Evolutionary conservation across 2,888 invertebrate genomes (phyloP).

Genomic region (Drosophila seclusa): DNA sequence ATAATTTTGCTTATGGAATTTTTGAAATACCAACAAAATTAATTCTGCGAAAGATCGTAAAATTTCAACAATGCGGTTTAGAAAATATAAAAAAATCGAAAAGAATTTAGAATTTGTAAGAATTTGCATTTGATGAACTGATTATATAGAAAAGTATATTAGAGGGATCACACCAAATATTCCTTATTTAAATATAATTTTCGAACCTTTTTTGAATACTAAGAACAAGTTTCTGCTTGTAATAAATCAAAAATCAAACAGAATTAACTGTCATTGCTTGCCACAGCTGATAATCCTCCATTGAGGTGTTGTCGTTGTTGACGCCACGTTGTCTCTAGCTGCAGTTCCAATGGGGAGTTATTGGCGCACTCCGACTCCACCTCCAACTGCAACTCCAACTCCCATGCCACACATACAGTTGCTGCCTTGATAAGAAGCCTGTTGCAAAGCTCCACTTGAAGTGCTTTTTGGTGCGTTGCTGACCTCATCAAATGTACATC

Average conservation of each 20-base stretch:
- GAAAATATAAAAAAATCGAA: background rate
- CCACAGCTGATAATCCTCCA: constrained; percentile 55
- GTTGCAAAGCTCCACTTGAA: constrained; percentile 40
- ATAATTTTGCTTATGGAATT: background rate
- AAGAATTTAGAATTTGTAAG: background rate
- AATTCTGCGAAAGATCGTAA: background rate
- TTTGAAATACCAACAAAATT: background rate
- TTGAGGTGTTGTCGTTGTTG: constrained; percentile 12
- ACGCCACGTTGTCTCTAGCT: constrained; percentile 72
- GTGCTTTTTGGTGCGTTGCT: constrained; percentile 59
- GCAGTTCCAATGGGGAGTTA: constrained; percentile 11
- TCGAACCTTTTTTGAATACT: background rate
- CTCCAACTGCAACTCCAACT: constrained; percentile 6
- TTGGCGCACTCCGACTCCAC: constrained; percentile 5
- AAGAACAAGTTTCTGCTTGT: constrained; percentile 22
- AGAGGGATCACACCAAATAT: background rate
- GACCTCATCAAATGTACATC: constrained; percentile 77
- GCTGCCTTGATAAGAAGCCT: constrained; percentile 31
- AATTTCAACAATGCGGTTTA: background rate
- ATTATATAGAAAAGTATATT: background rate
- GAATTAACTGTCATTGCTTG: constrained; percentile 26
- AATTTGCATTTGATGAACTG: background rate
- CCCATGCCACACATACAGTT: constrained; percentile 15
- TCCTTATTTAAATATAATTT: background rate
- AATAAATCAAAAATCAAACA: constrained; percentile 63